phyloP scores from a whole-genome alignment of 2,888 invertebrate genomes.

The Eupsilia transversa region DNA sequence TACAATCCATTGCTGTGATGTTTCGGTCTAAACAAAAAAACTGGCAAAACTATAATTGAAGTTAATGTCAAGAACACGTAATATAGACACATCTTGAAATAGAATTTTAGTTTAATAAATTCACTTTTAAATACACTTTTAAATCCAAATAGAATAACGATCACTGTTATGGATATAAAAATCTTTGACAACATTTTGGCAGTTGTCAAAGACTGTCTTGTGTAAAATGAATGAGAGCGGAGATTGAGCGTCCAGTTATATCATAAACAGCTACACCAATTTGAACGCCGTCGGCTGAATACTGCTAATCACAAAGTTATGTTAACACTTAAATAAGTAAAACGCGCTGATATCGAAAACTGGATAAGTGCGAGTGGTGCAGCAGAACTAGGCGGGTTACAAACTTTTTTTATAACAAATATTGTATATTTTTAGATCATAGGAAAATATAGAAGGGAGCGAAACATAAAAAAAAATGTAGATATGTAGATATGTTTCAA shows the following conservation, averaged over 20 bases:
- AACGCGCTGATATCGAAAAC: too few species aligned
- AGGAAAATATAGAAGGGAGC: too few species aligned
- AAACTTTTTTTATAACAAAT: too few species aligned
- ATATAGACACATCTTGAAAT: constrained; percentile 33
- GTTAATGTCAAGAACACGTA: constrained; percentile 27
- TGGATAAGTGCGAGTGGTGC: too few species aligned
- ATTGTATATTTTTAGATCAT: too few species aligned
- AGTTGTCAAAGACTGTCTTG: neutral
- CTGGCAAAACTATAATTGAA: constrained; percentile 25
- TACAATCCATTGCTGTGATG: constrained; percentile 45
- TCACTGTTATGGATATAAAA: constrained; percentile 25
- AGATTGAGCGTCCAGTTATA: too few species aligned
- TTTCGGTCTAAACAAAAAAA: constrained; percentile 43
- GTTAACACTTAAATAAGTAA: too few species aligned
- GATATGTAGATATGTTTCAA: too few species aligned
- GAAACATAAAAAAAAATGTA: too few species aligned
- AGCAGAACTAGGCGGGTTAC: too few species aligned
- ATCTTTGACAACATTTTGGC: constrained; percentile 27
- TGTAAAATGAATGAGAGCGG: constrained; percentile 15
- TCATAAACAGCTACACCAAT: constrained; percentile 9
- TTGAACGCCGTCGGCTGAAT: too few species aligned
- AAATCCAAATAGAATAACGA: constrained; percentile 23
- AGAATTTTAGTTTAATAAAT: constrained; percentile 29
- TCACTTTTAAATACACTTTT: constrained; percentile 27
- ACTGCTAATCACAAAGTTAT: too few species aligned